Percentiles rank a stretch among this genome's conserved stretches.
Conservation (phyloP, 1,140 invertebrate species). For the Neomicropteryx cornuta region DNA sequence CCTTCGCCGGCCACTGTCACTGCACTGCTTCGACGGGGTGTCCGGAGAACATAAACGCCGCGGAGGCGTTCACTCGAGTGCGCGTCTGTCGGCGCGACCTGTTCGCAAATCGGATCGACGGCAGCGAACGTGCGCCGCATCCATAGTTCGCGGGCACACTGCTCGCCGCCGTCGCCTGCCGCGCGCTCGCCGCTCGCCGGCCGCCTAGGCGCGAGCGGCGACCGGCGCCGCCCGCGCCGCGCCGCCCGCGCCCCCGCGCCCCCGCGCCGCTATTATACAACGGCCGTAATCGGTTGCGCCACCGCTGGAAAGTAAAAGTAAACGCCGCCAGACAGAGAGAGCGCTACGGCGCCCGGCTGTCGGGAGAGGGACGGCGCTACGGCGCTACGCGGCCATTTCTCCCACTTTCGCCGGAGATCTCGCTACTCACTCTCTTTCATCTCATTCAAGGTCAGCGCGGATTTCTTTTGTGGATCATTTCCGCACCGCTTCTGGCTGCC, state of each 20-base stretch:
- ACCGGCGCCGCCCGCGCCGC: slow-evolving; percentile 11
- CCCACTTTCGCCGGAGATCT: slow-evolving; percentile 29
- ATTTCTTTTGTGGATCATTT: no score
- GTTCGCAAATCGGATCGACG: neutral
- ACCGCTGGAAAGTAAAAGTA: slow-evolving; percentile 40
- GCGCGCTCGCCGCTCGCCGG: slow-evolving; percentile 12
- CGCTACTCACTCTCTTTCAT: slow-evolving; percentile 5
- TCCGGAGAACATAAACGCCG: no score
- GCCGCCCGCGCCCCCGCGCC: slow-evolving; percentile 26
- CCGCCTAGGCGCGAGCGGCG: slow-evolving; percentile 11
- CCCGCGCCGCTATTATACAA: slow-evolving; percentile 15
- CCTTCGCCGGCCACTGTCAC: no score
- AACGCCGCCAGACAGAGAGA: slow-evolving; percentile 24
- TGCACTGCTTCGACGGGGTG: no score
- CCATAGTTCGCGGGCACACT: neutral
- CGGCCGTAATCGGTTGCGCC: slow-evolving; percentile 28
- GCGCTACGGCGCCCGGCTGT: slow-evolving; percentile 18
- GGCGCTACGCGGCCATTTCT: slow-evolving; percentile 23
- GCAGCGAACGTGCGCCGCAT: neutral
- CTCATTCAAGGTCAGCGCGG: slow-evolving; percentile 11
- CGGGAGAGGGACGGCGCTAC: neutral
- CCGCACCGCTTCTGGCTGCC: neutral
- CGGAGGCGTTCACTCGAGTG: no score
- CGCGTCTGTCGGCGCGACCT: no score
- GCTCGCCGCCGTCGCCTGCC: slow-evolving; percentile 5